Conservation (phyloP, 2,888 invertebrate species). For the Hyalella azteca region DNA sequence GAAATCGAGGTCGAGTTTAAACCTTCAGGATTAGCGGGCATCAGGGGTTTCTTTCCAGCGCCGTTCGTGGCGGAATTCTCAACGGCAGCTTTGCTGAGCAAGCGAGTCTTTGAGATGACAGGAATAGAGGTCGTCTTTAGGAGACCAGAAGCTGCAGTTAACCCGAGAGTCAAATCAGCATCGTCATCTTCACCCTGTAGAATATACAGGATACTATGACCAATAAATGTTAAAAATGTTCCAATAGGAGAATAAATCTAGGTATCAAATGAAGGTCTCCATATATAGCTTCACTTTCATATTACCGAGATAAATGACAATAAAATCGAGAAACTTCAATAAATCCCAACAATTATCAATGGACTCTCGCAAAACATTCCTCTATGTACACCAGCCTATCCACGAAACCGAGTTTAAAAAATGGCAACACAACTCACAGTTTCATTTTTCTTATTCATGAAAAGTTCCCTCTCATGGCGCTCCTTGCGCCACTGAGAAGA, state of each 20-base stretch:
- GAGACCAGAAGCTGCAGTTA: neutral
- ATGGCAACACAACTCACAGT: slow-evolving; percentile 39
- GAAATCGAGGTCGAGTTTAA: neutral
- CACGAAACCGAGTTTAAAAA: neutral
- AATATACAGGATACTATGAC: too few relatives aligned
- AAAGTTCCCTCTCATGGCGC: slow-evolving; percentile 79
- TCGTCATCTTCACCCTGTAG: neutral
- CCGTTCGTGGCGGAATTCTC: neutral
- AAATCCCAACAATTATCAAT: neutral
- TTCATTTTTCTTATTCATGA: slow-evolving; percentile 70
- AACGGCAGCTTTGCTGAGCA: neutral
- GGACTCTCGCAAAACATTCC: too few relatives aligned
- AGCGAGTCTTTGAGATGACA: neutral
- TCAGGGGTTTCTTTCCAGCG: neutral
- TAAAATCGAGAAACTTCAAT: too few relatives aligned
- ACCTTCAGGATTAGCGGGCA: neutral
- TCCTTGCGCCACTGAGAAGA: slow-evolving; percentile 81
- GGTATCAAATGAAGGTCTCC: too few relatives aligned
- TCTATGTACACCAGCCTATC: neutral
- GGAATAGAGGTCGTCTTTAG: neutral
- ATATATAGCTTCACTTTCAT: too few relatives aligned
- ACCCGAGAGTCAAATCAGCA: neutral
- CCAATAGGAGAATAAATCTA: too few relatives aligned
- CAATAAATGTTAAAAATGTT: too few relatives aligned
- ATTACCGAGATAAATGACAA: too few relatives aligned